Base-by-base conservation (phyloP, 2,113 vertebrate genomes). In the Hemicordylus capensis region DNA sequence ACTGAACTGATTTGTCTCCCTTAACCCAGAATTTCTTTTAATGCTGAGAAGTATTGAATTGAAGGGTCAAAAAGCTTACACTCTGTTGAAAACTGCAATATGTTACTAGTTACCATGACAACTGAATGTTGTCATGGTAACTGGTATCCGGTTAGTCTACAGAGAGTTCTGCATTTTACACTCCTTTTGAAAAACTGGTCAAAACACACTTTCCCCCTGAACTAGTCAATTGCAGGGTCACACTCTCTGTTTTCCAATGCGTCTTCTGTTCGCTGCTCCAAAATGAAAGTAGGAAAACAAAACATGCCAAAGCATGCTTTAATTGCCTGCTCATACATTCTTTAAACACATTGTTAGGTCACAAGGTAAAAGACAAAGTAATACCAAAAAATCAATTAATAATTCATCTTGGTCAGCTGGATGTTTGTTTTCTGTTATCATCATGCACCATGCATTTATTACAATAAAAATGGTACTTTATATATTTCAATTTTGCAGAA, bases 91-190 rank as follows among this genome's bases (percentile, higher is more conserved):
- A 61, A 74, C 84, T 80, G 69, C 85, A 73, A 19, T 85, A 86
- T 61, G 67, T 86, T 90, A 51, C 85, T 89, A 73, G 67, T 86
- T 90, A 51, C 85, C 88, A 73, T 67, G 81, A 85, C 72, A 84
- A 88, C 90, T 93, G 94, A 90, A 92, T 37, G 92, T 95, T 95
- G 87, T 89, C 85, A 94, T 93, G 84, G 92, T 82, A 93, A 94
- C 91, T 67, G 59, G 51, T 83, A 82, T 85, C 78, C 74, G 81
- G 84, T 89, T 72, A 34, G 86, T 89, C 64, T 70, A 70, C 46
- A 61, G 2, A n/a, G 85, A 87, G 31, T 86, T 78, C 59, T 91
- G 34, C 84, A 63, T 1, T 85, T 90, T 90, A 63, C 83, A 66
- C 22, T 90, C 26, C 14, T 6, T 88, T 90, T 86, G 72, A 89